Base-by-base conservation (phyloP, 2,888 invertebrate genomes). In the Papilio gigon region DNA sequence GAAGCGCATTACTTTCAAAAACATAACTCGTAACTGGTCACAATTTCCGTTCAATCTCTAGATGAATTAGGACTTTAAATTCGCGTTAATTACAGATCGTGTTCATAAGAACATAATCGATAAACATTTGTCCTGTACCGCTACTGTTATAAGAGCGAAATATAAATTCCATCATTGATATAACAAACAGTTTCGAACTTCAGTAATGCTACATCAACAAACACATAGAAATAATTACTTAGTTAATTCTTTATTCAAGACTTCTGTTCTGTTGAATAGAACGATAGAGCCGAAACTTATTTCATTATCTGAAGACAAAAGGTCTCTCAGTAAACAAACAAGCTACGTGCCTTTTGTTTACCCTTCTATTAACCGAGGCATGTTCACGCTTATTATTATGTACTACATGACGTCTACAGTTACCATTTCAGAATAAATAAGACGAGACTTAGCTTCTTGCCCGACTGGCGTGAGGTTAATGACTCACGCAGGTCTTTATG, bases 281-380 rank as follows among this genome's bases (percentile, higher is more conserved):
- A 62, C 20, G 62, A 67, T 67, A 20, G 62, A 62, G 62, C 37
- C 35, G 11, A 68, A 63, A 68, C 68, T 68, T 68, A 63, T 63
- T 68, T 68, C 63, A 63, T 68, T 68, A 68, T 68, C 63, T 68
- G 17, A 58, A 63, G 63, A 63, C 63, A 68, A 68, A 68, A 68
- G 68, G 44, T 58, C 56, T 68, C 58, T 63, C 37, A 58, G 63
- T 33, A 68, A 63, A 63, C 67, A 56, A 67, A 67, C 61, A 67
- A 62, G 62, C 63, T 58, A 68, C 56, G 68, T 63, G 63, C 63
- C 63, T 63, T 68, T 63, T 63, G 62, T 67, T 59, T 59, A 68
- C 63, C 68, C 68, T 58, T 58, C 63, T 63, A 63, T 58, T 63
- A 63, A 63, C 35, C 8, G 44, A 44, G 60, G 37, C 63, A 63